Conservation (phyloP, 2,797 vertebrate species). For the Etheostoma nigrum region DNA sequence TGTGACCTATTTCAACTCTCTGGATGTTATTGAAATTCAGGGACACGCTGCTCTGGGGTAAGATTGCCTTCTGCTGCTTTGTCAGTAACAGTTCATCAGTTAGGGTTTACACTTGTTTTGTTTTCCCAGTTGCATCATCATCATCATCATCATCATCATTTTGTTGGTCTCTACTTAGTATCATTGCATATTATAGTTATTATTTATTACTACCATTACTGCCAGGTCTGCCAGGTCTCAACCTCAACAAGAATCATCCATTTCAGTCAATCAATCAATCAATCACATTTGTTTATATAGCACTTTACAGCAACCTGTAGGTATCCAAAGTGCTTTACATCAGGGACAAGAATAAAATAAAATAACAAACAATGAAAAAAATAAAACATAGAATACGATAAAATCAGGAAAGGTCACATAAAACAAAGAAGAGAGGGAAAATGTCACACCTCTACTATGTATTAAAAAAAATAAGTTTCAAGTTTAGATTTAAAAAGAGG, state of each 20-base stretch:
- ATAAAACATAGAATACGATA: too few relatives aligned
- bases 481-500: too few relatives aligned
- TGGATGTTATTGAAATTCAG: slow-evolving; percentile 98
- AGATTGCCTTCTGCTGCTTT: slow-evolving; percentile 54
- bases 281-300: too few relatives aligned
- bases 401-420: too few relatives aligned
- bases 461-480: too few relatives aligned
- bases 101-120: background rate
- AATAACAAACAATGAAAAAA: too few relatives aligned
- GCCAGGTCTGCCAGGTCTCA: background rate
- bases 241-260: background rate
- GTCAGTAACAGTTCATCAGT: background rate
- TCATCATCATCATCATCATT: slow-evolving; percentile 13
- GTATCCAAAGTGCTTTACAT: too few relatives aligned
- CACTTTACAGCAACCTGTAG: too few relatives aligned
- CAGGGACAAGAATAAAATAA: too few relatives aligned
- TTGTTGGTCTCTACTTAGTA: background rate
- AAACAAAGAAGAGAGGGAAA: too few relatives aligned
- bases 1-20: slow-evolving; percentile 98
- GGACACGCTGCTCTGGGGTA: slow-evolving; percentile 94
- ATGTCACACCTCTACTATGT: too few relatives aligned
- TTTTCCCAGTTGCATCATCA: background rate
- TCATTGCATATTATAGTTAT: slow-evolving; percentile 12
- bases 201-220: slow-evolving; percentile 11
- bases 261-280: background rate